A percentile compares a stretch with the other conserved stretches of the same genome.
phyloP scores from a whole-genome alignment of 2,113 vertebrate genomes.

The Prionailurus viverrinus region DNA sequence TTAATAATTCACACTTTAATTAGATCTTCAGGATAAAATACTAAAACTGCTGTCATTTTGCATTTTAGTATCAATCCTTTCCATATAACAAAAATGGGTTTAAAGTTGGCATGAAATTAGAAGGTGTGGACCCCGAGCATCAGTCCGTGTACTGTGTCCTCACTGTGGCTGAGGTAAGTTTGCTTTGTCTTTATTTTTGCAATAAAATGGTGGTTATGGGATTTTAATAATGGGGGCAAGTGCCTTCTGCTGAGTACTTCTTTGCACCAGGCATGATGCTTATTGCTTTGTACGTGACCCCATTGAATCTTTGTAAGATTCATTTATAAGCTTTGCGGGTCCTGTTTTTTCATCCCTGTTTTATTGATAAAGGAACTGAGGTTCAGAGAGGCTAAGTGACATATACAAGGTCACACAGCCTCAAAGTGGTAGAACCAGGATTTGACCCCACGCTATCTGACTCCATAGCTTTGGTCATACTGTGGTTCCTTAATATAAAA shows the following conservation, averaged over 20 bases:
- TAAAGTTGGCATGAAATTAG: conserved; percentile 98
- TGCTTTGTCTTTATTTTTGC: neutral
- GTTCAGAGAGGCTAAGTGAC: neutral
- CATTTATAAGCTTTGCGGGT: no score
- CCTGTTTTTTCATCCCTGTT: neutral
- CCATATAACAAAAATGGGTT: conserved; percentile 98
- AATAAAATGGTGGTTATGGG: neutral
- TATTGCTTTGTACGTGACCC: neutral
- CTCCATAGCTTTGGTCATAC: neutral
- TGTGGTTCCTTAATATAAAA: neutral
- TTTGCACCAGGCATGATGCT: neutral
- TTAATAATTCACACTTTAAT: neutral
- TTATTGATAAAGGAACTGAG: neutral
- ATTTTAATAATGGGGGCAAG: neutral
- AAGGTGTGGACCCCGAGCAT: conserved; percentile 96
- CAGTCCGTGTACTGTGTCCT: conserved; percentile 97
- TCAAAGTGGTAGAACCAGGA: neutral
- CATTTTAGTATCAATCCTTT: conserved; percentile 94
- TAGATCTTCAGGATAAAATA: neutral
- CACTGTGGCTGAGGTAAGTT: conserved; percentile 93
- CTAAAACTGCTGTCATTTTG: conserved; percentile 68
- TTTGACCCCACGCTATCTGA: neutral
- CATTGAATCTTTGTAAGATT: neutral
- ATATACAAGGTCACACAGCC: neutral
- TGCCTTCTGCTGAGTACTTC: neutral